Percentiles rank a stretch among this genome's conserved stretches.
Conservation (phyloP, 2,888 invertebrate species). For the Tachina lurida region DNA sequence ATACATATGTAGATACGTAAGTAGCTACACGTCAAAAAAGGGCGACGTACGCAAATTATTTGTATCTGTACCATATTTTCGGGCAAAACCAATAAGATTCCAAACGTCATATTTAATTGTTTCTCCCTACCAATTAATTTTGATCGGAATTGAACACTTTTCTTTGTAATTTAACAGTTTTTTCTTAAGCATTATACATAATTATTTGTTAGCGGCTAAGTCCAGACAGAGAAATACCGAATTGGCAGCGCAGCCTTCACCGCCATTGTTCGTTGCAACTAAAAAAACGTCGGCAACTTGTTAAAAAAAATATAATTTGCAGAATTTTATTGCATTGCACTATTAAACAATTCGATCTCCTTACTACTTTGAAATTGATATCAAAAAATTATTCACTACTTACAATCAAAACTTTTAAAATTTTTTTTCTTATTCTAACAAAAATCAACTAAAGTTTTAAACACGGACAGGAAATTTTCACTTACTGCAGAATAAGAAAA, state of each 20-base stretch:
- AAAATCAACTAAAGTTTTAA: constrained; percentile 34
- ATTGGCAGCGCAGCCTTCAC: constrained; percentile 59
- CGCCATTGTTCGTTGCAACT: constrained; percentile 68
- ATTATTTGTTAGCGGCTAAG: constrained; percentile 50
- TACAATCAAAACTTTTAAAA: constrained; percentile 58
- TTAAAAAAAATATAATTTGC: constrained; percentile 40
- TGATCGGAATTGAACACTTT: neutral
- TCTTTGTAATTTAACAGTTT: constrained; percentile 8
- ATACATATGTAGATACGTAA: constrained; percentile 14
- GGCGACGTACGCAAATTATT: constrained; percentile 66
- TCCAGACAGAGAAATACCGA: constrained; percentile 42
- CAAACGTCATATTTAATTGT: neutral
- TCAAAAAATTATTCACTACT: constrained; percentile 43
- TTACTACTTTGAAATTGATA: neutral
- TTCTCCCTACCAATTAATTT: neutral
- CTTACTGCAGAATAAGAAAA: constrained; percentile 57
- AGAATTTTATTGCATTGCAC: constrained; percentile 8
- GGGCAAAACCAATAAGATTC: neutral
- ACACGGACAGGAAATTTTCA: constrained; percentile 63
- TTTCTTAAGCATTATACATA: constrained; percentile 19
- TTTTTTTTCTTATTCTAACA: constrained; percentile 27
- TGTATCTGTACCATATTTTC: constrained; percentile 17
- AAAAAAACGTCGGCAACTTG: constrained; percentile 54
- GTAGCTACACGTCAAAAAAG: constrained; percentile 60
- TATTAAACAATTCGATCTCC: neutral